Evolutionary conservation across 2,113 vertebrate genomes (phyloP), one percentile per base, ranked within the genome.

Genomic region (Phodopus roborovskii): DNA sequence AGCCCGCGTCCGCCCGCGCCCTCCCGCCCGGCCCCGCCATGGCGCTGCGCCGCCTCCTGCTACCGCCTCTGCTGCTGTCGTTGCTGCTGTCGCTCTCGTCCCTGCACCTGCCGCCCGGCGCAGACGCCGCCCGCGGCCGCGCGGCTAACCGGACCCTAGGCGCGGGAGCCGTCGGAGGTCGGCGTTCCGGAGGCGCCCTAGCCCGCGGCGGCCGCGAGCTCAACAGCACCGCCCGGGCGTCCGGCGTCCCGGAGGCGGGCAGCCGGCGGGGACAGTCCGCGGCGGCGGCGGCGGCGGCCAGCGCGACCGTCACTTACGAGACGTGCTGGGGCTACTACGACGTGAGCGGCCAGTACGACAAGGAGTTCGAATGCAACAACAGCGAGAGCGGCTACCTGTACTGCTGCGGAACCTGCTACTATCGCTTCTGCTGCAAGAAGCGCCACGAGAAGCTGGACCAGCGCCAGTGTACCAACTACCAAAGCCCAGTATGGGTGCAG

Each of bases 341-440:
- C 98, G 99, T 99, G 98, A 99, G 99, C 98, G 99, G 99, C 58
- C 99, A 99, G 97, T 99, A 99, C 96, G 99, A 99, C 98, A 99
- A 99, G 96, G 98, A 99, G 98, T 99, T 99, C 98, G 99, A 99
- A 97, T 99, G 99, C 95, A 99, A 99, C 99, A 99, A 99, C 99
- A 99, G 99, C 93, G 99, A 99, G 68, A 99, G 99, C 97, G 99
- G 99, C 70, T 99, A 99, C 99, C 99, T 99, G 91, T 99, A 99
- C 99, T 99, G 99, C 98, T 99, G 99, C 98, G 99, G 99, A 95
- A 99, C 99, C 95, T 99, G 99, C 98, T 99, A 98, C 98, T 98
- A 99, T 98, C 99, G 99, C 97, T 99, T 99, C 98, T 99, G 99
- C 98, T 99, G 99, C 98, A 99, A 99, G 98, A 99, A 99, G 97